Evolutionary conservation across 2,888 invertebrate genomes (phyloP), one percentile per base, ranked within the genome.

Genomic region (Volucella inanis): DNA sequence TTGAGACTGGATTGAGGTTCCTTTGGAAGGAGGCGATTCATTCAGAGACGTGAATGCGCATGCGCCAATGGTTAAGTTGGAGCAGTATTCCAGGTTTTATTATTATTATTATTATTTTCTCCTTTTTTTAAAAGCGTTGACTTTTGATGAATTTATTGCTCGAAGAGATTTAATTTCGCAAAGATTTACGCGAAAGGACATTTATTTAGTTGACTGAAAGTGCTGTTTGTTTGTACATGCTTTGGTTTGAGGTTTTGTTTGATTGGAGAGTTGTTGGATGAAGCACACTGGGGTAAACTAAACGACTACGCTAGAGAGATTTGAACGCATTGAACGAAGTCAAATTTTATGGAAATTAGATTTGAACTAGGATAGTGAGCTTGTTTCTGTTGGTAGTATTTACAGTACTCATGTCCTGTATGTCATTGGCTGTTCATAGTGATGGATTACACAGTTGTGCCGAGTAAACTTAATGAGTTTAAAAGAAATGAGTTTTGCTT

Each of bases 181-280:
- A 81, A 85, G 85, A 85, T 81, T 81, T 85, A 85, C 81, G 81
- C 76, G 72, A 81, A 85, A 85, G 85, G 85, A 85, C 85, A 85
- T 85, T 85, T 81, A 77, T 85, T 81, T 81, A 61, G 47, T 47
- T 75, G 76, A 81, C 72, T 77, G 61, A 68, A 71, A 75, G 64
- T 62, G 54, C 64, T 71, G 43, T 64, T 18, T 52, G 22, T 47
- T 39, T 18, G 18, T 54, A 8, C 6, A 2, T 43, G 22, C 9
- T 57, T 54, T 22, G 68, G 11, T 55, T 77, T 57, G 50, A 64
- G 47, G 54, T 62, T 49, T 74, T 50, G 43, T 62, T 15, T 6
- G 57, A 22, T 59, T 9, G 8, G 9, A 41, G 41, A 9, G 47
- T 31, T 31, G 31, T 31, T 31, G 31, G 31, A 31, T 31, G 31